A percentile compares a stretch with the other conserved stretches of the same genome.
These are phyloP conservation scores for Daboia siamensis DNA, from an alignment of 2,113 vertebrate species.

Conservation along the genomic window DNA sequence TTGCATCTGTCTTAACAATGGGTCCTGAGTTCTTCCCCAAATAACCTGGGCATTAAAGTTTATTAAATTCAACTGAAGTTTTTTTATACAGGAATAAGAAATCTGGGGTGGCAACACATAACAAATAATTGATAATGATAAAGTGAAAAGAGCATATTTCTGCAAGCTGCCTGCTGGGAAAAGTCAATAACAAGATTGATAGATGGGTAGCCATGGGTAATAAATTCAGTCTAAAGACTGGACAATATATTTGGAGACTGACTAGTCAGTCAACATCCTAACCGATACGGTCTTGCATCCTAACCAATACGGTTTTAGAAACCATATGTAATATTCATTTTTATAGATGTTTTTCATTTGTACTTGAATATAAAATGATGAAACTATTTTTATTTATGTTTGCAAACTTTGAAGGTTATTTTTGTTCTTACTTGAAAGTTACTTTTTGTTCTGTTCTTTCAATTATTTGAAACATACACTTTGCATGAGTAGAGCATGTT, in stretches of 20 bases:
- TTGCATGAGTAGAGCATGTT: background rate
- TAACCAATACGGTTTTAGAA: background rate
- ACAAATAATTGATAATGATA: background rate
- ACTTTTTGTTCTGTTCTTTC: background rate
- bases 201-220: background rate
- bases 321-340: background rate
- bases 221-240: background rate
- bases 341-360: background rate
- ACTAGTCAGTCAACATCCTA: background rate
- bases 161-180: background rate
- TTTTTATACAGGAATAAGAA: background rate
- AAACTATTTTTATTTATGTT: background rate
- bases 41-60: background rate
- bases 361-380: background rate
- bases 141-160: background rate
- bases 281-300: background rate
- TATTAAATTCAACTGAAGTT: background rate
- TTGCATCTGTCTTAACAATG: background rate
- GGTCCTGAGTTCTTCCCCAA: slow-evolving; percentile 11
- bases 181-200: background rate
- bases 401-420: background rate
- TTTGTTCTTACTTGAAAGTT: background rate
- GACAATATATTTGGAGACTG: background rate
- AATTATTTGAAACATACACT: background rate
- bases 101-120: background rate